These are phyloP conservation scores for Maniola jurtina DNA, from an alignment of 1,140 invertebrate genomes.

Conservation along the genomic window DNA sequence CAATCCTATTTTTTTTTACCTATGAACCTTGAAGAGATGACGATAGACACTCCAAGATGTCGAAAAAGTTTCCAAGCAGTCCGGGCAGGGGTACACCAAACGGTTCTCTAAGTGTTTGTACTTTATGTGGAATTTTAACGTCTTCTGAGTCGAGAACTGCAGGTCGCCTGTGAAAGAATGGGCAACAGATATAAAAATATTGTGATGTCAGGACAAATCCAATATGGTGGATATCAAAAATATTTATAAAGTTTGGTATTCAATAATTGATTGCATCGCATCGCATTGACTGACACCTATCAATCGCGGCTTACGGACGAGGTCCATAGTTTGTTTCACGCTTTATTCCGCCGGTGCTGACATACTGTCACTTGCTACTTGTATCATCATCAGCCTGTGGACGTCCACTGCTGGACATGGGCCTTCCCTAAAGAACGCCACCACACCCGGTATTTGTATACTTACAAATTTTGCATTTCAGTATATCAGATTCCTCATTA, in stretches of 20 bases:
- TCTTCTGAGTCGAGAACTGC: constrained; percentile 85
- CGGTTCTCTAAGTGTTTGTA: constrained; percentile 83
- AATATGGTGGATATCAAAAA: too few relatives aligned
- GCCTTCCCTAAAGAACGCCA: background rate
- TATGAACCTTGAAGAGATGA: constrained; percentile 85
- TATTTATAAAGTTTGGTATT: too few relatives aligned
- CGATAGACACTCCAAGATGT: constrained; percentile 85
- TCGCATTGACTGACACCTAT: too few relatives aligned
- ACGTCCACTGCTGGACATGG: too few relatives aligned
- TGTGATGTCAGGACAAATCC: too few relatives aligned
- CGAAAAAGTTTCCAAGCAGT: constrained; percentile 83
- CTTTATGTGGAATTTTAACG: constrained; percentile 84
- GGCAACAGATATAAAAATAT: too few relatives aligned
- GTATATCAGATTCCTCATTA: constrained; percentile 39
- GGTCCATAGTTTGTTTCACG: too few relatives aligned
- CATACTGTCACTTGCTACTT: too few relatives aligned
- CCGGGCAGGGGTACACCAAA: constrained; percentile 83
- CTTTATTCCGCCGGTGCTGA: too few relatives aligned
- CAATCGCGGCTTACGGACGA: too few relatives aligned
- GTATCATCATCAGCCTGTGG: too few relatives aligned
- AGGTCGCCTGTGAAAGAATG: constrained; percentile 76
- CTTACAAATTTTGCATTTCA: constrained; percentile 70
- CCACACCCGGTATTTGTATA: constrained; percentile 11
- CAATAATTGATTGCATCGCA: too few relatives aligned
- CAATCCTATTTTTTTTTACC: constrained; percentile 65